Evolutionary conservation across 2,888 invertebrate genomes (phyloP).

Genomic region (Phragmatobia fuliginosa): DNA sequence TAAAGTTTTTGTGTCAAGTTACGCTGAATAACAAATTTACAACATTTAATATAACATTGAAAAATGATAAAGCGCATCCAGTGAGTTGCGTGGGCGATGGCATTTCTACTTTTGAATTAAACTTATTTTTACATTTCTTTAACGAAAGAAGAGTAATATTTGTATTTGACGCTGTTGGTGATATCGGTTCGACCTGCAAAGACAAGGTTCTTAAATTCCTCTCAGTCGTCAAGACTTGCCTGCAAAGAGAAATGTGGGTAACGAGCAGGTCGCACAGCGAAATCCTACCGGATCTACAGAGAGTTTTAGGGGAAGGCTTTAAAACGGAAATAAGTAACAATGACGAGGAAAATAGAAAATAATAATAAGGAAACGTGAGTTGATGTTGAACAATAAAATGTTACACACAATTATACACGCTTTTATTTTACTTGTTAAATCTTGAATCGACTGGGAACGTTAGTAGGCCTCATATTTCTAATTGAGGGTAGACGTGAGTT

Average conservation of each 20-base stretch:
- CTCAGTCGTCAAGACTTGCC: constrained; percentile 1
- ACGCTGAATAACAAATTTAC: background rate
- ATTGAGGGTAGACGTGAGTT: no score
- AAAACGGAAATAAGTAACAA: constrained; percentile 18
- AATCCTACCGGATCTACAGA: constrained; percentile 25
- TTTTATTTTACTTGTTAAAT: no score
- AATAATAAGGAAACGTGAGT: no score
- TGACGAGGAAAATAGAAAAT: background rate
- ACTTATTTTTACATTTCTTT: constrained; percentile 16
- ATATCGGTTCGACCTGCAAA: constrained; percentile 19
- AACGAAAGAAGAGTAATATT: constrained; percentile 18
- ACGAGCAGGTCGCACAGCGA: constrained; percentile 37
- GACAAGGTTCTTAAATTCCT: constrained; percentile 9
- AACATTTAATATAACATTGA: background rate
- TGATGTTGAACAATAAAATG: no score
- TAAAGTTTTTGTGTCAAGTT: constrained; percentile 8
- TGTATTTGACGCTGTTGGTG: constrained; percentile 23
- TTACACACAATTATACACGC: no score
- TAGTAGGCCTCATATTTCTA: no score
- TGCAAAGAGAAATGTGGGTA: constrained; percentile 26
- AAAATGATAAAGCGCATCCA: background rate
- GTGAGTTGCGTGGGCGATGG: background rate
- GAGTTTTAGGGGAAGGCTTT: constrained; percentile 24
- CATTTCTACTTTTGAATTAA: constrained; percentile 3
- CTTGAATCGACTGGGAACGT: no score